These are phyloP conservation scores for Urosaurus nigricauda DNA, from an alignment of 2,797 vertebrate genomes.

Conservation along the genomic window DNA sequence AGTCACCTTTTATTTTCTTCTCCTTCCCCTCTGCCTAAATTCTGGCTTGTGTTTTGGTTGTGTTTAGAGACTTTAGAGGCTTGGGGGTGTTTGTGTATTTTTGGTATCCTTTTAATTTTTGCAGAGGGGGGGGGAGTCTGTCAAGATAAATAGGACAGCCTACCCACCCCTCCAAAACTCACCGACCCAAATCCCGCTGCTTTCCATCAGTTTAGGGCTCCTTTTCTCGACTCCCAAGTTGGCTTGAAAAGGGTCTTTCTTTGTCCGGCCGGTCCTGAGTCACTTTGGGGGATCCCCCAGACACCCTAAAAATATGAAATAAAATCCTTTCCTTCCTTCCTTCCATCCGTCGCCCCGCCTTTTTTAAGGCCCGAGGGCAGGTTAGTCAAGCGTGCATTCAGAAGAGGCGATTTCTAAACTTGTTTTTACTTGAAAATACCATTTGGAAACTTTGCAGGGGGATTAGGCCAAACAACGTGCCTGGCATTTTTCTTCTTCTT, in stretches of 20 bases:
- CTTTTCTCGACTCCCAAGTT: conserved; percentile 86
- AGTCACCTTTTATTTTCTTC: background rate
- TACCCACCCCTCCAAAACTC: background rate
- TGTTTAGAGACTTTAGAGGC: conserved; percentile 48
- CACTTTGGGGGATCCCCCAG: conserved; percentile 36
- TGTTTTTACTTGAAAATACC: conserved; percentile 83
- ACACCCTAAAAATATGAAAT: no score
- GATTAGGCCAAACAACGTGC: conserved; percentile 72
- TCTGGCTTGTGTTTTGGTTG: background rate
- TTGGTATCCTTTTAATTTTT: background rate
- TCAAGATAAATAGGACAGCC: conserved; percentile 77
- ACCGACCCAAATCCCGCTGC: conserved; percentile 80
- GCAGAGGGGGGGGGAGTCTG: no score
- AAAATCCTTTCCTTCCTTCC: no score
- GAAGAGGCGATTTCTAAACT: conserved; percentile 76
- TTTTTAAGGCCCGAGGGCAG: conserved; percentile 72
- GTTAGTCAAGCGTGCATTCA: conserved; percentile 72
- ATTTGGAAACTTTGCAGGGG: conserved; percentile 70
- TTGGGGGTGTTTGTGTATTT: background rate
- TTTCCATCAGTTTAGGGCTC: conserved; percentile 85
- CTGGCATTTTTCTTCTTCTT: conserved; percentile 75
- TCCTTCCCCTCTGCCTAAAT: background rate
- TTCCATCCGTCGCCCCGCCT: background rate
- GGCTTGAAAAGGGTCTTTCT: conserved; percentile 81
- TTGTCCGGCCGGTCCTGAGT: conserved; percentile 73